phyloP scores from a whole-genome alignment of 2,113 vertebrate genomes.

The Alaudala cheleensis region DNA sequence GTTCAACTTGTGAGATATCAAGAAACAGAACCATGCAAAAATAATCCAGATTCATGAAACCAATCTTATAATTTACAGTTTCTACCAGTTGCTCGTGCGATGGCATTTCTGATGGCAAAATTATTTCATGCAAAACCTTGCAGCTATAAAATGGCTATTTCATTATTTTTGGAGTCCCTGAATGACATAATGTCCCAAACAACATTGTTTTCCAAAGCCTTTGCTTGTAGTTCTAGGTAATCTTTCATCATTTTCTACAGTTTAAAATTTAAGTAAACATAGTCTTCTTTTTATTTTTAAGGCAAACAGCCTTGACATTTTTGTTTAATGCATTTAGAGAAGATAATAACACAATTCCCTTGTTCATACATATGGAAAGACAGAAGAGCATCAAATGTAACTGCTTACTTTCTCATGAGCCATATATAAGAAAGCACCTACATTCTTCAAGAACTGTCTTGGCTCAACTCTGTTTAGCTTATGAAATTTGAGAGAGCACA shows the following conservation, averaged over 20 bases:
- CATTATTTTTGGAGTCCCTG: background rate
- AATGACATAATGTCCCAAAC: background rate
- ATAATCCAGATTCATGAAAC: background rate
- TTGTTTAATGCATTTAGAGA: background rate
- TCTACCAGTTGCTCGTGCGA: background rate
- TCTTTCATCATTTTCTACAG: background rate
- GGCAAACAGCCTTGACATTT: background rate
- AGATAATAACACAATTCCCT: background rate
- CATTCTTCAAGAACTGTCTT: background rate
- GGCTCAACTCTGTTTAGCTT: background rate
- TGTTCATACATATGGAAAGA: background rate
- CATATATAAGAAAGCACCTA: background rate
- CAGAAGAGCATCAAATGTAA: background rate
- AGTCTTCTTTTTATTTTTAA: background rate
- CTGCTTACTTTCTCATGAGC: background rate
- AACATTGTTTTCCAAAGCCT: background rate
- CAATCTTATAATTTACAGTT: background rate
- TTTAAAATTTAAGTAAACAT: background rate
- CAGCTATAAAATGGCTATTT: background rate
- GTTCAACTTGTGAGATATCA: background rate
- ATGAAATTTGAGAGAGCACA: slow-evolving; percentile 20
- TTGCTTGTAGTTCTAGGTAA: background rate
- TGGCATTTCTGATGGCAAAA: background rate
- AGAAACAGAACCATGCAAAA: background rate
- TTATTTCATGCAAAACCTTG: background rate